Evolutionary conservation across 2,113 vertebrate species (phyloP).

Genomic region (Tyto alba): DNA sequence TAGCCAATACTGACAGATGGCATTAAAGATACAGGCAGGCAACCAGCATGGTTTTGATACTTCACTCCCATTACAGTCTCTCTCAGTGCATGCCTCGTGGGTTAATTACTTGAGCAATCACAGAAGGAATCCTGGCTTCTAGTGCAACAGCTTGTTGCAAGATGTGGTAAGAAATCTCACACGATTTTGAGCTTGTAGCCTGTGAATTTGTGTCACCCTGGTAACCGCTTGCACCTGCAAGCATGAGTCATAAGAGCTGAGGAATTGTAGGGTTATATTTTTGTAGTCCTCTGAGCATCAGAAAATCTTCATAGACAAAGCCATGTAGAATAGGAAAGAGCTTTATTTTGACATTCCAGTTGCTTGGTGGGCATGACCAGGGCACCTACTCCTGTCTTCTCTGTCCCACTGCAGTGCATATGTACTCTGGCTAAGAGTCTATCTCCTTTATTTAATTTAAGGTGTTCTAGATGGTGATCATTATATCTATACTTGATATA

Average conservation of each 20-base stretch:
- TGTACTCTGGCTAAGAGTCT: accelerated
- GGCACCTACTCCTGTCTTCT: accelerated
- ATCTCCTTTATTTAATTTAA: background rate
- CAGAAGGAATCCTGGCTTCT: constrained; percentile 48
- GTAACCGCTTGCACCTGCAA: constrained; percentile 60
- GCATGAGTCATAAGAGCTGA: constrained; percentile 22
- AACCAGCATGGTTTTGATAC: background rate
- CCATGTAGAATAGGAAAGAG: background rate
- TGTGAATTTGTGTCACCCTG: constrained; percentile 54
- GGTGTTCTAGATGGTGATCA: background rate
- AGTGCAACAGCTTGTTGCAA: constrained; percentile 34
- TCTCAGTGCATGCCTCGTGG: background rate
- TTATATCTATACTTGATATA: accelerated
- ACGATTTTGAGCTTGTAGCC: background rate
- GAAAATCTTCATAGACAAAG: background rate
- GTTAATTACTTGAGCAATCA: constrained; percentile 43
- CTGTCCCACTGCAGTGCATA: background rate
- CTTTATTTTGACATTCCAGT: background rate
- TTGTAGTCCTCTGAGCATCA: background rate
- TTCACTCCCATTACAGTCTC: background rate
- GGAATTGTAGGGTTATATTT: background rate
- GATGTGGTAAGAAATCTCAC: background rate
- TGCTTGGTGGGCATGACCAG: background rate
- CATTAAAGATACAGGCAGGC: constrained; percentile 3
- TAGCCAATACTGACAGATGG: constrained; percentile 17